phyloP scores from a whole-genome alignment of 1,140 invertebrate species.

The Cyphomyrmex costatus region DNA sequence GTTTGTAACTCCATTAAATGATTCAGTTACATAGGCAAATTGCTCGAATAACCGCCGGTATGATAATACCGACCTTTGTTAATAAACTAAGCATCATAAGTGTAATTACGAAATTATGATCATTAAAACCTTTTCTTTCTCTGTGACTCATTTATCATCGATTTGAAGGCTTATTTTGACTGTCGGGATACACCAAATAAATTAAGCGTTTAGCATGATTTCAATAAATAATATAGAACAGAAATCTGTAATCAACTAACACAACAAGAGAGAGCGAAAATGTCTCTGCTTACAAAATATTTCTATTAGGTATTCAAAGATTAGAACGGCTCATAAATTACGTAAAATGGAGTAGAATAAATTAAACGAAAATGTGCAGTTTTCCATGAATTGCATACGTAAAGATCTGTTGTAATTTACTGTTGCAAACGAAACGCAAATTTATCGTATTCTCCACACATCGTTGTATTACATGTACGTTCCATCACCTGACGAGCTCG shows the following conservation, averaged over 20 bases:
- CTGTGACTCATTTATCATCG: not conserved
- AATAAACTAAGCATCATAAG: slow-evolving; percentile 57
- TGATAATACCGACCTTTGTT: slow-evolving; percentile 60
- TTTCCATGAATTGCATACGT: not conserved
- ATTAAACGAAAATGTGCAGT: slow-evolving; percentile 1
- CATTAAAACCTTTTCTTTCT: slow-evolving; percentile 40
- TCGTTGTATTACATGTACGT: slow-evolving; percentile 8
- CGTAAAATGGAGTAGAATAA: not conserved
- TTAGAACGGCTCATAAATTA: not conserved
- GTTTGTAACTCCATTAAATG: slow-evolving; percentile 59
- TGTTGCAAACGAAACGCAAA: slow-evolving; percentile 27
- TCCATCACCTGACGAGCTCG: slow-evolving; percentile 4
- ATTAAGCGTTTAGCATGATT: not conserved
- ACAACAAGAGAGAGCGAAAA: not conserved
- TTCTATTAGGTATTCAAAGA: not conserved
- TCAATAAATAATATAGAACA: not conserved
- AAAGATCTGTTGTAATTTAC: slow-evolving; percentile 14
- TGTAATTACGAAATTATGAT: slow-evolving; percentile 48
- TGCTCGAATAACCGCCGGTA: slow-evolving; percentile 51
- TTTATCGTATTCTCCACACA: slow-evolving; percentile 32
- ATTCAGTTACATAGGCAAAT: slow-evolving; percentile 64
- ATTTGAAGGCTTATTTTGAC: not conserved
- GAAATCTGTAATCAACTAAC: not conserved
- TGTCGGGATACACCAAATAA: not conserved
- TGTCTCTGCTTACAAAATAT: not conserved